Evolutionary conservation across 2,888 invertebrate genomes (phyloP), one percentile per base, ranked within the genome.

Genomic region (Plusia festucae): DNA sequence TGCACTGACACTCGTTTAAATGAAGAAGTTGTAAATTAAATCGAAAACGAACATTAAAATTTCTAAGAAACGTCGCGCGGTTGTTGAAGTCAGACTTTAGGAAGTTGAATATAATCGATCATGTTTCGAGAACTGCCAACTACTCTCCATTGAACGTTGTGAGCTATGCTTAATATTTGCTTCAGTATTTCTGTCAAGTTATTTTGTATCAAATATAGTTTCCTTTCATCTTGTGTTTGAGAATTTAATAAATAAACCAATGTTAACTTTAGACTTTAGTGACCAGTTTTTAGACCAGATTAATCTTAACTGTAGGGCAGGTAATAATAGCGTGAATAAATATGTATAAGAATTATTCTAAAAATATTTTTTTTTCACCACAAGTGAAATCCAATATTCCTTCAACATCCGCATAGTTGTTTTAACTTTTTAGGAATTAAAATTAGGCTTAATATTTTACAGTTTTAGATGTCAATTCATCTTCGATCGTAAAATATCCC

Each of bases 401-500:
- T n/a, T n/a, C n/a, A n/a, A n/a, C n/a, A n/a, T n/a, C n/a, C n/a
- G n/a, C n/a, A n/a, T n/a, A n/a, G n/a, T n/a, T n/a, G 24, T 24
- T 24, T 24, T 24, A 24, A 24, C 24, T 24, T 24, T n/a, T n/a
- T n/a, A n/a, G n/a, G n/a, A n/a, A n/a, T 27, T 7, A 5, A 1
- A 27, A 8, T 27, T 27, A 0, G 27, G 8, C 27, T 8, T 30
- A 15, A 34, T 15, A 13, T 15, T 2, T 6, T n/a, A 40, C 40
- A 40, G n/a, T 40, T n/a, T 1, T n/a, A 40, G 9, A 57, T 30
- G n/a, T 65, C 34, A 16, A 32, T 44, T 56, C 53, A 60, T 40
- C 49, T 52, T 66, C 66, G 51, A 70, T 55, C n/a, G 22, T 7
- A 56, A 30, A 24, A 18, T 46, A 24, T 27, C 46, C 9, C 60